Evolutionary conservation across 92 coral and sea anemone genomes (phyloP).

Genomic region (Paragorgia papillata): DNA sequence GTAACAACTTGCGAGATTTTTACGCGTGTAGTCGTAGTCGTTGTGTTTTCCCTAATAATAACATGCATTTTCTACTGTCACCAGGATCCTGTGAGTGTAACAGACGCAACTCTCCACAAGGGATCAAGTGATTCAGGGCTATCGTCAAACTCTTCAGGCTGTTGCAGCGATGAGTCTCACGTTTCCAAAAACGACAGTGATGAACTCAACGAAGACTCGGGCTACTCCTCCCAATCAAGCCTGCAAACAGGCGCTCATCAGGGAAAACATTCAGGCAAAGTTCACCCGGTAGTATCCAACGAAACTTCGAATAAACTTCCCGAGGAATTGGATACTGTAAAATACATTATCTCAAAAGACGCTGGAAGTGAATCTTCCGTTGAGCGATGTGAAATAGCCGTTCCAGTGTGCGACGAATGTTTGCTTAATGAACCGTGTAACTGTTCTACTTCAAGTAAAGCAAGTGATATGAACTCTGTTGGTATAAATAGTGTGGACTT

Average conservation of each 20-base stretch:
- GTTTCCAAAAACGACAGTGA: slow-evolving; percentile 4
- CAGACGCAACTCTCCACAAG: not conserved
- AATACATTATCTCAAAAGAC: slow-evolving; percentile 6
- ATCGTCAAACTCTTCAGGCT: slow-evolving; percentile 31
- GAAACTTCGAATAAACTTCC: slow-evolving; percentile 11
- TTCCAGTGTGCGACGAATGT: slow-evolving; percentile 44
- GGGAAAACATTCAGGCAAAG: slow-evolving; percentile 63
- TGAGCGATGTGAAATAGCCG: not conserved
- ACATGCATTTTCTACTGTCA: too few species aligned
- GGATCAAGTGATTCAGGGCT: slow-evolving; percentile 41
- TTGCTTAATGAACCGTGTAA: slow-evolving; percentile 36
- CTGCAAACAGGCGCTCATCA: slow-evolving; percentile 11
- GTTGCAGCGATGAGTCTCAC: slow-evolving; percentile 18
- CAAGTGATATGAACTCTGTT: slow-evolving; percentile 10
- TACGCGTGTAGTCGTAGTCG: too few species aligned
- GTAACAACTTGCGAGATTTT: too few species aligned
- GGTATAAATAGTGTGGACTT: slow-evolving; percentile 23
- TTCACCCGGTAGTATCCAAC: slow-evolving; percentile 53
- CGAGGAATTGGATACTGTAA: slow-evolving; percentile 8
- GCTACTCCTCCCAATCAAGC: slow-evolving; percentile 66
- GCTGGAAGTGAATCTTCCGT: not conserved
- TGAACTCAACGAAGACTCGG: slow-evolving; percentile 41
- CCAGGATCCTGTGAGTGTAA: not conserved
- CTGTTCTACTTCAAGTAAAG: slow-evolving; percentile 7
- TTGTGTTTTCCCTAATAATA: too few species aligned